Conservation (phyloP, 2,888 invertebrate genomes). For the Torymus aiolomorphi region DNA sequence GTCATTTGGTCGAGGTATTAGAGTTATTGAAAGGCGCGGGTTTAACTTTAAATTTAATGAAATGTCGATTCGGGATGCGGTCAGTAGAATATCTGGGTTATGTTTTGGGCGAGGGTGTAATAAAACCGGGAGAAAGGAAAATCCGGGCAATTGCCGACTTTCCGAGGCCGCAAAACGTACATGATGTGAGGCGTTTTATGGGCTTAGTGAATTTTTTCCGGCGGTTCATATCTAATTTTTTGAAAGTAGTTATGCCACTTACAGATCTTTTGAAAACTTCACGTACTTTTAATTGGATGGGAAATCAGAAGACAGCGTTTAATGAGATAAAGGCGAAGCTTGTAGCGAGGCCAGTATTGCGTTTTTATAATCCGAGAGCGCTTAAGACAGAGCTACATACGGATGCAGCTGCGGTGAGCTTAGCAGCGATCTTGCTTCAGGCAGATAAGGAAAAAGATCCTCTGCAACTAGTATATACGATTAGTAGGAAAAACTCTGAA, state of each 20-base stretch:
- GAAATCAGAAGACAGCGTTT: constrained; percentile 17
- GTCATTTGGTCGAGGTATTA: constrained; percentile 1
- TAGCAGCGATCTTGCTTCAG: constrained; percentile 58
- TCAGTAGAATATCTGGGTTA: constrained; percentile 43
- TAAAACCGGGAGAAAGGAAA: constrained; percentile 42
- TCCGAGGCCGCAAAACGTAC: constrained; percentile 15
- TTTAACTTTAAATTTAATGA: constrained; percentile 42
- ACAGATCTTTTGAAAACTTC: background rate
- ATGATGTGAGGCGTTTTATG: constrained; percentile 23
- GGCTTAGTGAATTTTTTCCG: constrained; percentile 43
- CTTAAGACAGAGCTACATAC: constrained; percentile 54
- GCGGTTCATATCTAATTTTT: constrained; percentile 6
- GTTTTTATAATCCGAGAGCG: constrained; percentile 28
- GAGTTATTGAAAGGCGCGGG: constrained; percentile 51
- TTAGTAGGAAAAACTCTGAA: constrained; percentile 48
- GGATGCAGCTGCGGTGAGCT: constrained; percentile 52
- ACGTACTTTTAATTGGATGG: background rate
- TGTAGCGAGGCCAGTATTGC: constrained; percentile 5
- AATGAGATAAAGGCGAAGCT: constrained; percentile 15
- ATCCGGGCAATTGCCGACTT: constrained; percentile 33
- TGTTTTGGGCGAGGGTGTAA: constrained; percentile 21
- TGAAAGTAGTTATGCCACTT: background rate
- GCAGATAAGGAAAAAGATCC: constrained; percentile 7
- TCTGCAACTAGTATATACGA: constrained; percentile 43
- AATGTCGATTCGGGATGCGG: constrained; percentile 39